phyloP scores from a whole-genome alignment of 2,113 vertebrate species.

The Prinia subflava region DNA sequence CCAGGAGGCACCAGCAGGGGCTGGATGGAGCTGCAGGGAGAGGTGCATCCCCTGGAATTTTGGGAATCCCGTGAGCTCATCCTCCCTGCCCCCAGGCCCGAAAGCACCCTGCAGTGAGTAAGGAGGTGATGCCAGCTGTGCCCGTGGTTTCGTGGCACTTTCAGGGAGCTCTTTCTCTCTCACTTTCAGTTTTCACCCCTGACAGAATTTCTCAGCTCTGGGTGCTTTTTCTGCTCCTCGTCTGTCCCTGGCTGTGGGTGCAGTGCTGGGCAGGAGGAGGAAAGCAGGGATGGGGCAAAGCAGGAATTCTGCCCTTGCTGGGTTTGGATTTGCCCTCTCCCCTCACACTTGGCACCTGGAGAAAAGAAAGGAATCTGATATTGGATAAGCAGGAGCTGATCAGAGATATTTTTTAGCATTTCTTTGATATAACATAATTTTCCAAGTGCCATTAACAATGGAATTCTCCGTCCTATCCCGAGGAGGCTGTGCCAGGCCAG shows the following conservation, averaged over 20 bases:
- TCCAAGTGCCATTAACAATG: background rate
- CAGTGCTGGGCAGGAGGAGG: background rate
- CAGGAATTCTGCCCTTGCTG: background rate
- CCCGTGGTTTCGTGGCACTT: background rate
- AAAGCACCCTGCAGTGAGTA: background rate
- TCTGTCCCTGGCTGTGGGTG: fast-evolving
- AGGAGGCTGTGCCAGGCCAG: background rate
- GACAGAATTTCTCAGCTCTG: background rate
- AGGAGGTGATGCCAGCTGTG: fast-evolving
- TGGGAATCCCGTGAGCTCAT: background rate
- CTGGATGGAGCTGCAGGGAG: background rate
- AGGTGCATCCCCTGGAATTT: background rate
- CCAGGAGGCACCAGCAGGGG: fast-evolving
- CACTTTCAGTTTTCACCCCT: background rate
- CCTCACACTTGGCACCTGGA: fast-evolving
- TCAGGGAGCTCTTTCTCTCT: background rate
- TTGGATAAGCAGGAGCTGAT: background rate
- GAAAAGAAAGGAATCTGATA: fast-evolving
- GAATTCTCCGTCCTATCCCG: background rate
- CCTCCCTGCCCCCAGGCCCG: background rate
- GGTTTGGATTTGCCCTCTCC: fast-evolving
- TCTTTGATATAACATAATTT: fast-evolving
- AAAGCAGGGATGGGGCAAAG: fast-evolving
- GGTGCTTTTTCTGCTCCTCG: background rate
- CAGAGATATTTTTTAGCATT: background rate